Conservation (phyloP, 2,888 invertebrate genomes). For the Drosophila leonis region DNA sequence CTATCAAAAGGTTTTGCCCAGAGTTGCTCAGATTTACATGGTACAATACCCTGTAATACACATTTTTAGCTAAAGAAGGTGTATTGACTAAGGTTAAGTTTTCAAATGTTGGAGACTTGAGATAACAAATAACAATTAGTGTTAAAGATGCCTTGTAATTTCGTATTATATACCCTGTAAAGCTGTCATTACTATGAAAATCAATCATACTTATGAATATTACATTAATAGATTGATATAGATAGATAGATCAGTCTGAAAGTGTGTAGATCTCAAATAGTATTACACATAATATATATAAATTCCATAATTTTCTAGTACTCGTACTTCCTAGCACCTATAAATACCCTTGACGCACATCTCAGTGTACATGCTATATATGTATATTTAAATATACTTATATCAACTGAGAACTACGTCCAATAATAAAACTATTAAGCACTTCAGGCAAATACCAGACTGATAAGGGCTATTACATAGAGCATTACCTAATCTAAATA, state of each 20-base stretch:
- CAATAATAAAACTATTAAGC: conserved; percentile 36
- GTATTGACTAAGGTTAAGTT: no score
- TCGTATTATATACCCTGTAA: background rate
- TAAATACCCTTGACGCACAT: conserved; percentile 15
- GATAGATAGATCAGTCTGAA: no score
- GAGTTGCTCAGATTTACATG: background rate
- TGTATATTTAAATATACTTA: background rate
- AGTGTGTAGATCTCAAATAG: background rate
- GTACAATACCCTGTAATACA: no score
- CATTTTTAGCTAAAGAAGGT: no score
- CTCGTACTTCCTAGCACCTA: background rate
- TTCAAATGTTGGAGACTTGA: no score
- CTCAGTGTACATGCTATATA: background rate
- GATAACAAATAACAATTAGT: no score
- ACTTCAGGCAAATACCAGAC: background rate
- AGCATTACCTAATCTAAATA: conserved; percentile 1
- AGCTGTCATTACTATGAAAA: background rate
- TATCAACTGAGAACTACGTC: background rate
- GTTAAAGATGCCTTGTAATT: no score
- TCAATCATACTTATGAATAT: background rate
- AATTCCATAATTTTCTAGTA: background rate
- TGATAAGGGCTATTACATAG: conserved; percentile 25
- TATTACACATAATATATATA: background rate
- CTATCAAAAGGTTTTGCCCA: background rate
- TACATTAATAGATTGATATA: background rate